Base-by-base conservation (phyloP, 2,113 vertebrate genomes). In the Isichthys henryi region DNA sequence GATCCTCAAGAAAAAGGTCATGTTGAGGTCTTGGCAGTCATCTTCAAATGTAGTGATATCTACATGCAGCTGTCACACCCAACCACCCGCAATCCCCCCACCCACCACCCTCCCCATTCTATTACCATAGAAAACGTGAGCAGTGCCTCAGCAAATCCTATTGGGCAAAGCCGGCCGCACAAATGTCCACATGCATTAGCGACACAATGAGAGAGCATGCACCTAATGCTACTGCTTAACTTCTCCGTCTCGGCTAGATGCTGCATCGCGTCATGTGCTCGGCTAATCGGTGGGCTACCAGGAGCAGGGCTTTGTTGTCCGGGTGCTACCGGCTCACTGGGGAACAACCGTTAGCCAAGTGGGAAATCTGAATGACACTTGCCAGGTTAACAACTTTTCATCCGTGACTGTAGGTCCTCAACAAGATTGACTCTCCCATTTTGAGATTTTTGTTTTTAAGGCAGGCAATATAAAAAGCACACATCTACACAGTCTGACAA, bases 401-500 rank as follows among this genome's bases (percentile, higher is more conserved):
- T 15, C 84, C 85, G 2, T 53, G 49, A 53, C 49, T 48, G 15
- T 88, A 15, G 39, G n/a, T 31, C 52, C 87, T 43, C 50, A 53
- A 39, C 87, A 62, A 56, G 43, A 88, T 6, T 9, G 43, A 48
- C 58, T 50, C 50, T 87, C 49, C 52, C 27, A 56, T 87, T 27
- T 53, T 31, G 39, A 62, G 87, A 88, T 35, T 43, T 88, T 27
- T 9, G 39, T 8, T 53, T 83, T 39, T 56, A 89, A 89, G 46
- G 50, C 85, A 82, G 39, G 39, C 31, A 58, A 88, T 31, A 49
- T n/a, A 56, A 88, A 82, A 27, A 52, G 11, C 70, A 83, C 31
- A 82, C 88, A 89, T 56, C 87, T 85, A 46, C 80, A 62, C 70
- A 85, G 90, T 90, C 88, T 86, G 82, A 87, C 84, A 90, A 90